Conservation (phyloP, 2,888 invertebrate species). For the Zonitis immaculata region DNA sequence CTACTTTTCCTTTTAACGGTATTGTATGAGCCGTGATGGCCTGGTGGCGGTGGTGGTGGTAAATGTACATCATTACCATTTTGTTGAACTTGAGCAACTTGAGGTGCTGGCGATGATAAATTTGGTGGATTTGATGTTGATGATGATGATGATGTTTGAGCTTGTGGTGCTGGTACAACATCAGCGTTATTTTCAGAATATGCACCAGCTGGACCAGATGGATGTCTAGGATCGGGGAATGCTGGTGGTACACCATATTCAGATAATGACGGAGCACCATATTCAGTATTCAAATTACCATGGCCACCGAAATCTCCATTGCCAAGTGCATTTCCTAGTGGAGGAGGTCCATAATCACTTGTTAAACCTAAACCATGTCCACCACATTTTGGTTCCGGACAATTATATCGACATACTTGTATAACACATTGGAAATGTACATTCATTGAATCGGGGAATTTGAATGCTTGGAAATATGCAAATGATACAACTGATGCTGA, state of each 20-base stretch:
- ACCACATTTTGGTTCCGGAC: conserved; percentile 86
- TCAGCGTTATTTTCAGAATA: conserved; percentile 80
- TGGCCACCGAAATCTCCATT: conserved; percentile 47
- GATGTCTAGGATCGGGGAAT: conserved; percentile 83
- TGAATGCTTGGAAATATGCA: conserved; percentile 95
- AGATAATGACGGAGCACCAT: conserved; percentile 65
- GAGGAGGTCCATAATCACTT: conserved; percentile 64
- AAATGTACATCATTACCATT: conserved; percentile 63
- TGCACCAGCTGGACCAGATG: conserved; percentile 75
- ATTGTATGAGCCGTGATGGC: conserved; percentile 71
- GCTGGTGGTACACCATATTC: conserved; percentile 73
- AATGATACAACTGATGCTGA: conserved; percentile 92
- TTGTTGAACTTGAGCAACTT: conserved; percentile 53
- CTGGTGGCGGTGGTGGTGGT: conserved; percentile 81
- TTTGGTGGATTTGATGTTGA: conserved; percentile 64
- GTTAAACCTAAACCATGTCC: conserved; percentile 55
- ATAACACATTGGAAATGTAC: conserved; percentile 96
- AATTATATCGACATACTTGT: conserved; percentile 90
- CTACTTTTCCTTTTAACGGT: conserved; percentile 78
- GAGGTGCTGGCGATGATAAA: conserved; percentile 53
- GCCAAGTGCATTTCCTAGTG: conserved; percentile 43
- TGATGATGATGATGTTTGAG: conserved; percentile 64
- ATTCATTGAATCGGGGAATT: conserved; percentile 96
- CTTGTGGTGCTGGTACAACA: conserved; percentile 75
- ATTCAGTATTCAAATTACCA: conserved; percentile 55